Evolutionary conservation across 92 coral and sea anemone genomes (phyloP).

Genomic region (Siderastrea siderea): DNA sequence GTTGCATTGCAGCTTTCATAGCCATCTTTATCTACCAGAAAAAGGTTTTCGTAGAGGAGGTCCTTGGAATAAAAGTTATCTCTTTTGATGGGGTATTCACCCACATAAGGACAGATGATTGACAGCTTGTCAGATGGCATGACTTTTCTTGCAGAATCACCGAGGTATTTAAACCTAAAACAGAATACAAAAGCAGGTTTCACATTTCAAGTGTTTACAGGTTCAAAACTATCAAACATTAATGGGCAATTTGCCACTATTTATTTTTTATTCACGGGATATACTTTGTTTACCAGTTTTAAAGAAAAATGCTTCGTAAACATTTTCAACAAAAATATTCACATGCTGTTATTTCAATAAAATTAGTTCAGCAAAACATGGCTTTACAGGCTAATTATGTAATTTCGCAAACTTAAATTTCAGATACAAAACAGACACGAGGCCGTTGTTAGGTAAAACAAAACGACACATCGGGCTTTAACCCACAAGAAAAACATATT

Average conservation of each 20-base stretch:
- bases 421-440: too few species aligned
- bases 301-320: too few species aligned
- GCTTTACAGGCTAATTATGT: too few species aligned
- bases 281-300: not conserved
- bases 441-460: too few species aligned
- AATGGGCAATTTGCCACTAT: conserved; percentile 21
- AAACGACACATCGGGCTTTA: too few species aligned
- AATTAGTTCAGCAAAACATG: too few species aligned
- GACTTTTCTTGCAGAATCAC: conserved; percentile 59
- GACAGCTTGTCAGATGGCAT: conserved; percentile 58
- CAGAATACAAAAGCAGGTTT: not conserved
- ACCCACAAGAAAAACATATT: too few species aligned
- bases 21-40: conserved; percentile 73
- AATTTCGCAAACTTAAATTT: too few species aligned
- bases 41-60: conserved; percentile 67
- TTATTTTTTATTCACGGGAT: too few species aligned
- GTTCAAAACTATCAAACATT: not conserved
- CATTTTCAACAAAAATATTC: too few species aligned
- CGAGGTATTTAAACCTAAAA: conserved; percentile 41
- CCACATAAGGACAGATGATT: conserved; percentile 59
- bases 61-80: conserved; percentile 48
- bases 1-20: conserved; percentile 69
- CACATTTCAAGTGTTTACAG: not conserved
- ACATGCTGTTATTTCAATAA: too few species aligned
- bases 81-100: conserved; percentile 61